Conservation (phyloP, 2,888 invertebrate genomes). For the Ecdyonurus torrentis region DNA sequence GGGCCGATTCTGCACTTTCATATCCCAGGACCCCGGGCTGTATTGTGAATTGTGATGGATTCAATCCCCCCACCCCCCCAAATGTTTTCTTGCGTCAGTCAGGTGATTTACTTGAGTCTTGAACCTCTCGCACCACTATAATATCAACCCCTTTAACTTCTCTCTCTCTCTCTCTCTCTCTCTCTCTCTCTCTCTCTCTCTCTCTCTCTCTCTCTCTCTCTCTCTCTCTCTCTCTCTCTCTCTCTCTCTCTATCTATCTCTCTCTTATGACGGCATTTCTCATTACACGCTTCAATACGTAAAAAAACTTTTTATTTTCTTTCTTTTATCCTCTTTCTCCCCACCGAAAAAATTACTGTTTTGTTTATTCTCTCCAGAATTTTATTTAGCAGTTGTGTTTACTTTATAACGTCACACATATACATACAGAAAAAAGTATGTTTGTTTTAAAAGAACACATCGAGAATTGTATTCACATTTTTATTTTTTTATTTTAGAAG, state of each 20-base stretch:
- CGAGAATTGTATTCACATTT: neutral
- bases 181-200: neutral
- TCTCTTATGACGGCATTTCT: neutral
- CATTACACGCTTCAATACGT: neutral
- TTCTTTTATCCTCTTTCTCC: neutral
- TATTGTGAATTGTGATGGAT: neutral
- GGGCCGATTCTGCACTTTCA: too few species aligned
- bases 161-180: neutral
- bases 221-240: neutral
- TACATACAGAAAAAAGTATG: neutral
- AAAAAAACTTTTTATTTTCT: neutral
- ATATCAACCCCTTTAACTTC: neutral
- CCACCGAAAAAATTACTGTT: neutral
- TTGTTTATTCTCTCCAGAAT: neutral
- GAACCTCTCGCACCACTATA: neutral
- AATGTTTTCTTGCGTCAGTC: too few species aligned
- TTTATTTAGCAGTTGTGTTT: neutral
- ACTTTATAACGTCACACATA: neutral
- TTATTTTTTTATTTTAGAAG: neutral
- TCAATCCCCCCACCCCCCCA: neutral
- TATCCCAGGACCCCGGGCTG: neutral
- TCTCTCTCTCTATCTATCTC: neutral
- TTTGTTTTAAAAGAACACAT: neutral
- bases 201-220: neutral
- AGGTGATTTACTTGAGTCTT: neutral